These are phyloP conservation scores for Clivina fossor DNA, from an alignment of 2,888 invertebrate species.

Conservation along the genomic window DNA sequence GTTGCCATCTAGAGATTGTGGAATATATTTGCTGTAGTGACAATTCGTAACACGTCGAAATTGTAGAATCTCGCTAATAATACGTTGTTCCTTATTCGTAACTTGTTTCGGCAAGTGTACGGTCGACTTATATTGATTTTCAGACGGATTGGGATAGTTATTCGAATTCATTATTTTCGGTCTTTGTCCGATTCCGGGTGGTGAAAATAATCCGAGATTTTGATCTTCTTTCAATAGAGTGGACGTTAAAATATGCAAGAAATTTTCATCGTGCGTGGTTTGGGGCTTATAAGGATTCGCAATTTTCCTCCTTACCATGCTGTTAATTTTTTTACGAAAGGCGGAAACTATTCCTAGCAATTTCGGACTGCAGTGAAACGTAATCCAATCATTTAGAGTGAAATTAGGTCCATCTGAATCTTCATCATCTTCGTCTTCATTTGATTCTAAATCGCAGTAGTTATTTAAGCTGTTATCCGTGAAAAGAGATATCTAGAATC, in stretches of 20 bases:
- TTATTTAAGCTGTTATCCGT: conserved; percentile 42
- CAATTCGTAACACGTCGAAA: conserved; percentile 3
- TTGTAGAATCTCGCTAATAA: conserved; percentile 8
- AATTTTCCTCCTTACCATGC: conserved; percentile 55
- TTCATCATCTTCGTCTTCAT: conserved; percentile 38
- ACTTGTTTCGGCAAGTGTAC: not conserved
- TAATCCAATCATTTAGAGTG: conserved; percentile 47
- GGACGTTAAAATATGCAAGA: conserved; percentile 65
- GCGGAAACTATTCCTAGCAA: conserved; percentile 36
- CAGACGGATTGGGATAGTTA: too few species aligned
- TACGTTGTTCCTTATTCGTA: not conserved
- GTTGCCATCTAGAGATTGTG: not conserved
- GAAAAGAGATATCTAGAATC: conserved; percentile 28
- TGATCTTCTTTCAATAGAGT: conserved; percentile 73
- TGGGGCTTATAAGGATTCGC: conserved; percentile 60
- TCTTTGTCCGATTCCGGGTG: conserved; percentile 73
- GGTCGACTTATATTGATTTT: too few species aligned
- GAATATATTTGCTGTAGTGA: conserved; percentile 13
- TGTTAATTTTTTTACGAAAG: conserved; percentile 42
- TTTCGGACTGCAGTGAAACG: conserved; percentile 43
- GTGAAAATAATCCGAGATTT: conserved; percentile 68
- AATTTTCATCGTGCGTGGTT: conserved; percentile 66
- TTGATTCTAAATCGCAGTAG: conserved; percentile 41
- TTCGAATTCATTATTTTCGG: conserved; percentile 64
- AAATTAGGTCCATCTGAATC: conserved; percentile 19